Conservation (phyloP, 2,888 invertebrate genomes). For the Carcina quercana region DNA sequence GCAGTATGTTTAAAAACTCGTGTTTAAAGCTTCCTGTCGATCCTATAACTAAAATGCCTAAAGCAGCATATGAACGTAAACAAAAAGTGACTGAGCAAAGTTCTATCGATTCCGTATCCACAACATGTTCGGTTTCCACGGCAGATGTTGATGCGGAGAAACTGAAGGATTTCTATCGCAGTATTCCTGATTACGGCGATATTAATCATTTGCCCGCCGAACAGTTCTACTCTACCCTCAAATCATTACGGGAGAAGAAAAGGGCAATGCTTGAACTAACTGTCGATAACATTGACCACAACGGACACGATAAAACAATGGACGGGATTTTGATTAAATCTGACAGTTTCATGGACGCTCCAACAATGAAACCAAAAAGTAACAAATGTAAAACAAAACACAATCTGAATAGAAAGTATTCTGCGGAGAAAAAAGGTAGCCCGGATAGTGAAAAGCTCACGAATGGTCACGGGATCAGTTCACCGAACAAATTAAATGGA, state of each 20-base stretch:
- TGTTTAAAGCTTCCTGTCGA: conserved; percentile 83
- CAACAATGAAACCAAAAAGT: conserved; percentile 17
- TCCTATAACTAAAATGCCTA: conserved; percentile 81
- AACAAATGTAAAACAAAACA: conserved; percentile 18
- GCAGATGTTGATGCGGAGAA: conserved; percentile 69
- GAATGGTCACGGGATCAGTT: conserved; percentile 17
- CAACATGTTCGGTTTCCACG: conserved; percentile 36
- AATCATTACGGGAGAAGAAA: conserved; percentile 78
- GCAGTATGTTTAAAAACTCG: conserved; percentile 80
- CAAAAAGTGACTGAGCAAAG: conserved; percentile 46
- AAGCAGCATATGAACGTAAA: conserved; percentile 79
- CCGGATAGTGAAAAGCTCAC: conserved; percentile 2
- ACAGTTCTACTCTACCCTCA: conserved; percentile 83
- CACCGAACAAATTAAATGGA: too few relatives aligned
- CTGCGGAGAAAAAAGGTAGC: conserved; percentile 20
- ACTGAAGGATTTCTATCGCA: conserved; percentile 82
- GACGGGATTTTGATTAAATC: conserved; percentile 22
- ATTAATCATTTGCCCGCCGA: conserved; percentile 83
- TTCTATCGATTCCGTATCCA: conserved; percentile 50
- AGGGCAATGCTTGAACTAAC: conserved; percentile 58
- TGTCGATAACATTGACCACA: conserved; percentile 45
- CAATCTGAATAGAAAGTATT: conserved; percentile 24
- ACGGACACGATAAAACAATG: conserved; percentile 24
- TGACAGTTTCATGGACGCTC: conserved; percentile 16
- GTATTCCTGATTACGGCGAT: conserved; percentile 87